These are phyloP conservation scores for Lepilemur ruficaudatus DNA, from an alignment of 2,797 vertebrate genomes.

Conservation along the genomic window DNA sequence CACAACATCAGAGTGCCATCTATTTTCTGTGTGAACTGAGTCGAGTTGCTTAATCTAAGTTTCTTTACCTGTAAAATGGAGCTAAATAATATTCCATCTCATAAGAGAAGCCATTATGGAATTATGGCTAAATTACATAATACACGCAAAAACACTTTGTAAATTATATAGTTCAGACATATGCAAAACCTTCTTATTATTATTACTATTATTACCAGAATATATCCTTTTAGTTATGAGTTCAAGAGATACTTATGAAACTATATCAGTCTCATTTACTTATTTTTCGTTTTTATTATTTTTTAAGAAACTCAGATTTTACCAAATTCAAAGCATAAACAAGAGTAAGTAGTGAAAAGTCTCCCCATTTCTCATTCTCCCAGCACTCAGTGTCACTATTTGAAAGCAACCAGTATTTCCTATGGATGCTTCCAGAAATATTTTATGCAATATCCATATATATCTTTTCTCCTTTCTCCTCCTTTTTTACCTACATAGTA, in stretches of 20 bases:
- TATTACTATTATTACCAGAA: not conserved
- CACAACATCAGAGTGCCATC: not conserved
- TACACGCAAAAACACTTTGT: not conserved
- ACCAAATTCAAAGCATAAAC: not conserved
- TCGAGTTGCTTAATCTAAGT: not conserved
- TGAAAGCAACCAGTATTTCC: not conserved
- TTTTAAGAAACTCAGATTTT: not conserved
- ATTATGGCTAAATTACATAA: not conserved
- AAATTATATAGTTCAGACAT: not conserved
- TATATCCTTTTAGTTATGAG: not conserved
- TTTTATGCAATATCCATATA: not conserved
- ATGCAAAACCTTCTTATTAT: not conserved
- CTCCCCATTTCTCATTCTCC: not conserved
- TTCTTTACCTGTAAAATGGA: not conserved
- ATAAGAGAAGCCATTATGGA: not conserved
- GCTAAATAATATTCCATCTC: not conserved
- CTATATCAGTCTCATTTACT: not conserved
- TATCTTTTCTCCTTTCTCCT: not conserved
- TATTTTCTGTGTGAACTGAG: not conserved
- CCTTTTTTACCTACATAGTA: not conserved
- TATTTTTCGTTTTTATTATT: not conserved
- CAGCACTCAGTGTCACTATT: not conserved
- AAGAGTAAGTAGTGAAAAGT: not conserved
- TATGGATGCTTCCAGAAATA: conserved; percentile 3
- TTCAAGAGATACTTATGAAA: conserved; percentile 7